Evolutionary conservation across 2,113 vertebrate genomes (phyloP).

Genomic region (Cacatua alba): DNA sequence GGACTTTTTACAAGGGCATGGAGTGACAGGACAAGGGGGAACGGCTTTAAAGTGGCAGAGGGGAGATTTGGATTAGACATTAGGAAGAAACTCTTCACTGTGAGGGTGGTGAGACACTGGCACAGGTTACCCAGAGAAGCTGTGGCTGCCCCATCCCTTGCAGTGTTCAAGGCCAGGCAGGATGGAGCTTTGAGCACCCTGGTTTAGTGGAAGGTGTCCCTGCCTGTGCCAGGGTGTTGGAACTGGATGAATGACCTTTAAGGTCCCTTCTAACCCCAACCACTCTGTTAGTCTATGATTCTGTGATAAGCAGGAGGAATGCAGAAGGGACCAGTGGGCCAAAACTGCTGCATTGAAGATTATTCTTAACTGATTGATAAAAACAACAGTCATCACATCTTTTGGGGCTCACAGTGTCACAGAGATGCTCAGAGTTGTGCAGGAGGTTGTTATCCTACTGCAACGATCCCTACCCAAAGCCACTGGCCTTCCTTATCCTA

Average conservation of each 20-base stretch:
- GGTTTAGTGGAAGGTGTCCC: not conserved
- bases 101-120: not conserved
- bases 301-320: not conserved
- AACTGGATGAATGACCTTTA: not conserved
- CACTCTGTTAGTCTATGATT: not conserved
- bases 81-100: not conserved
- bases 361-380: not conserved
- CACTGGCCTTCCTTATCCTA: not conserved
- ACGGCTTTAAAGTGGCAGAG: not conserved
- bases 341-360: not conserved
- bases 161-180: not conserved
- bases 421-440: not conserved
- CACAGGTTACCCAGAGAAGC: not conserved
- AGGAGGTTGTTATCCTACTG: not conserved
- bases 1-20: not conserved
- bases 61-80: not conserved
- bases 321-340: not conserved
- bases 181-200: not conserved
- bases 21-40: not conserved
- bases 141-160: not conserved
- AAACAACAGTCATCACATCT: not conserved
- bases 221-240: not conserved
- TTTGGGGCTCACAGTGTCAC: not conserved
- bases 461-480: not conserved
- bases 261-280: not conserved